Conservation (phyloP, 2,113 vertebrate genomes). For the Otis tarda region DNA sequence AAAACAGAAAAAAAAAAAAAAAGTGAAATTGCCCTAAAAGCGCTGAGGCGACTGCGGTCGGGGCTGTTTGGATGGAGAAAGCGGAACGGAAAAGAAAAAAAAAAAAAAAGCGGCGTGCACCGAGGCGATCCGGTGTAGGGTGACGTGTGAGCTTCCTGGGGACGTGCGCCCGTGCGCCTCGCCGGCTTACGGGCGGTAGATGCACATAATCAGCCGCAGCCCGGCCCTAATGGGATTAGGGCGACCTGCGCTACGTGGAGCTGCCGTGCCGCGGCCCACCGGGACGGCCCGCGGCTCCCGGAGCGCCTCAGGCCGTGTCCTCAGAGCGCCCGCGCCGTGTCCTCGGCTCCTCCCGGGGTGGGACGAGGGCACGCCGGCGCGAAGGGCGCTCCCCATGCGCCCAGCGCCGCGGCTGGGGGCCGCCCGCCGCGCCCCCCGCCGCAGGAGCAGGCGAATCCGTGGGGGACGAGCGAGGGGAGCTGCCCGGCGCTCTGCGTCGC, state of each 20-base stretch:
- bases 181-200: constrained; percentile 6
- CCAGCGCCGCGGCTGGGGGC: no score
- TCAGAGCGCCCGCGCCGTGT: neutral
- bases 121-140: neutral
- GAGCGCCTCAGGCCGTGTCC: neutral
- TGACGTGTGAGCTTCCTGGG: constrained; percentile 21
- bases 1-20: no score
- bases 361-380: no score
- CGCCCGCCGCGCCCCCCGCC: no score
- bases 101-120: neutral
- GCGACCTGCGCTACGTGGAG: constrained; percentile 8
- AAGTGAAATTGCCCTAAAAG: neutral
- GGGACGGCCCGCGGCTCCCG: neutral
- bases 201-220: constrained; percentile 39
- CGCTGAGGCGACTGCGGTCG: accelerated
- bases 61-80: neutral
- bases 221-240: constrained; percentile 50
- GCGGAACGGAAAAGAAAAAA: neutral
- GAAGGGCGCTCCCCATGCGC: no score
- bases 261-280: neutral
- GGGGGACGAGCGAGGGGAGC: no score
- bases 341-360: neutral
- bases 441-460: no score
- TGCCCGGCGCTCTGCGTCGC: no score
- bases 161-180: neutral